Base-by-base conservation (phyloP, 2,113 vertebrate genomes). In the Oreocharis arfaki region DNA sequence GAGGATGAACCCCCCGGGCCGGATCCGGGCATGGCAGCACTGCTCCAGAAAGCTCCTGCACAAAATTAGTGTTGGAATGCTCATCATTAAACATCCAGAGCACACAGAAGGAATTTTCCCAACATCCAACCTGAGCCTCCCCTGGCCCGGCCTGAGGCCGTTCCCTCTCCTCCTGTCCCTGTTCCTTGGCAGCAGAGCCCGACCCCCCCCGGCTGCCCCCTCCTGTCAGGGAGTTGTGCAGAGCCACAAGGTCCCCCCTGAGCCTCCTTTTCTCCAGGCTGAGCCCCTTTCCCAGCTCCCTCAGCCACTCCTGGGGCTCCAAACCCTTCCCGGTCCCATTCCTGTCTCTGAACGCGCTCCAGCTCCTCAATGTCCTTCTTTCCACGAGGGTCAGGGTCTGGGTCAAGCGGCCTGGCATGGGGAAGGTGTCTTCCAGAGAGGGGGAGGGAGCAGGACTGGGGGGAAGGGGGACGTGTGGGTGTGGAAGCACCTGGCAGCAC, bases 401-500 rank as follows among this genome's bases (percentile, higher is more conserved):
- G n/a, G 35, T 33, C 4, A 35, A 52, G 39, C 13, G 3, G 24
- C 14, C n/a, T 2, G 27, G 19, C 0, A 8, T 3, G 28, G 35
- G 27, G 61, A 13, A 9, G 33, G 18, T 3, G 42, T 10, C 2
- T 9, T 32, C 22, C 35, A 50, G 57, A 41, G 52, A 46, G 3
- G 26, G 27, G 21, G 1, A 17, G 32, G 61, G 3, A 11, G n/a
- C 5, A 32, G 61, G 28, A n/a, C 3, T 0, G 2, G 35, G 52
- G 6, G 2, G 1, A 47, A 12, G 33, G 33, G 37, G 26, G 32
- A 21, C 1, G 1, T 11, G 32, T 2, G 55, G 50, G 17, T 13
- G 23, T 7, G 53, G 42, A 35, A 42, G 67, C 47, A 27, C 44
- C 41, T 15, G 65, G 32, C 61, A 47, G 49, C n/a, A 11, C 13